Percentiles rank a stretch among this genome's conserved stretches.
phyloP scores from a whole-genome alignment of 2,888 invertebrate genomes.

The Toxonevra muliebris region DNA sequence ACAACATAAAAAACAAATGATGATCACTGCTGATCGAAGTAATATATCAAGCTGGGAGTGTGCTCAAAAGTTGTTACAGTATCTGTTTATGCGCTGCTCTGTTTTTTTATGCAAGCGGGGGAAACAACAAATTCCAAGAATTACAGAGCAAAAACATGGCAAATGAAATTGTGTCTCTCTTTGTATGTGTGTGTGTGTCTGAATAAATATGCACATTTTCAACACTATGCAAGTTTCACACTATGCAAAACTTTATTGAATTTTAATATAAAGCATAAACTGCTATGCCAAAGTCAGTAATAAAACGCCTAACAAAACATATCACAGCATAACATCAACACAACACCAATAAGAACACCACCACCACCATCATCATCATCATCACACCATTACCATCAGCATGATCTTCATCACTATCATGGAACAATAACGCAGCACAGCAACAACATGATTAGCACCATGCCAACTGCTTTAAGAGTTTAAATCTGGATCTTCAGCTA shows the following conservation, averaged over 20 bases:
- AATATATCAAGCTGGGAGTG: slow-evolving; percentile 53
- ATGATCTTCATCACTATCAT: background rate
- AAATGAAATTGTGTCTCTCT: no score
- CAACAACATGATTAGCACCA: slow-evolving; percentile 2
- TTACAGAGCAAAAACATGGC: slow-evolving; percentile 35
- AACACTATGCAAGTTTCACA: no score
- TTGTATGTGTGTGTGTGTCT: no score
- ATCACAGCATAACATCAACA: background rate
- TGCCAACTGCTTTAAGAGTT: no score
- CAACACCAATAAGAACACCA: slow-evolving; percentile 41
- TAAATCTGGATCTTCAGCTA: no score
- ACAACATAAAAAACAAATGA: slow-evolving; percentile 43
- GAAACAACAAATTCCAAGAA: slow-evolving; percentile 37
- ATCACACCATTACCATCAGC: background rate
- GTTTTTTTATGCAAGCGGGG: background rate
- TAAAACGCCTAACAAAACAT: background rate
- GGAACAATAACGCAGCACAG: background rate
- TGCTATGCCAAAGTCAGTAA: no score
- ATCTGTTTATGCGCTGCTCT: no score
- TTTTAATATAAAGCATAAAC: no score
- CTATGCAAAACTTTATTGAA: no score
- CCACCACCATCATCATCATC: slow-evolving; percentile 44
- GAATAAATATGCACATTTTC: background rate
- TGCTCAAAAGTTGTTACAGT: background rate
- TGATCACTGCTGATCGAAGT: slow-evolving; percentile 56